Evolutionary conservation across 2,888 invertebrate genomes (phyloP), one percentile per base, ranked within the genome.

Genomic region (Drosophila putrida): DNA sequence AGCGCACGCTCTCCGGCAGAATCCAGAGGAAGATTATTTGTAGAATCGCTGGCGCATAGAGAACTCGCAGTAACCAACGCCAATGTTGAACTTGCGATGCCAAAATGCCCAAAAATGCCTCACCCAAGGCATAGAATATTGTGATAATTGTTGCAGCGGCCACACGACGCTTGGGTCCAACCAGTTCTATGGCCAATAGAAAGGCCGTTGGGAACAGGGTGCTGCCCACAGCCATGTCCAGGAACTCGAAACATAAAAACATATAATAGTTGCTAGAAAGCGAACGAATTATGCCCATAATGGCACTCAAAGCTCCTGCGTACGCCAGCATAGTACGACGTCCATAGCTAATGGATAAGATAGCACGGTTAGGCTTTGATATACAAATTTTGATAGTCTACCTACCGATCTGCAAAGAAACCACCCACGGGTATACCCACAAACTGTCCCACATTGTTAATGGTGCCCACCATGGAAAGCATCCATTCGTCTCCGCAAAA

Each of bases 381-480:
- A 27, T 13, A 4, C 6, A 8, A 0, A 0, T 0, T 4, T 15
- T 0, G 0, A 4, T 15, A n/a, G 5, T 0, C 2, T 5, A 50
- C 79, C 80, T 61, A 91, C 93, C 94, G 95, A 92, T 96, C 96
- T 0, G 94, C 95, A 83, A 94, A 93, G 90, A 93, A 94, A 89
- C 94, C 95, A 49, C 93, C 94, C 50, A 95, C 92, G 28, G 95
- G 93, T 91, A 96, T 94, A 6, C 96, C 95, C n/a, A 95, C 93
- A 80, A 96, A 95, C 93, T 96, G 96, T 2, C 96, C 96, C 11
- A 95, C 91, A 88, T 95, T 95, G 90, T 96, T 95, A 4, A 96
- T 93, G 1, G 96, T 96, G 6, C 96, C 96, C 53, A 96, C 94
- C 85, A 96, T 84, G 0, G 95, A 94, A 44, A 95, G 92, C 91